A percentile compares a stretch with the other conserved stretches of the same genome.
Conservation (phyloP, 2,888 invertebrate genomes). For the Blomia tropicalis region DNA sequence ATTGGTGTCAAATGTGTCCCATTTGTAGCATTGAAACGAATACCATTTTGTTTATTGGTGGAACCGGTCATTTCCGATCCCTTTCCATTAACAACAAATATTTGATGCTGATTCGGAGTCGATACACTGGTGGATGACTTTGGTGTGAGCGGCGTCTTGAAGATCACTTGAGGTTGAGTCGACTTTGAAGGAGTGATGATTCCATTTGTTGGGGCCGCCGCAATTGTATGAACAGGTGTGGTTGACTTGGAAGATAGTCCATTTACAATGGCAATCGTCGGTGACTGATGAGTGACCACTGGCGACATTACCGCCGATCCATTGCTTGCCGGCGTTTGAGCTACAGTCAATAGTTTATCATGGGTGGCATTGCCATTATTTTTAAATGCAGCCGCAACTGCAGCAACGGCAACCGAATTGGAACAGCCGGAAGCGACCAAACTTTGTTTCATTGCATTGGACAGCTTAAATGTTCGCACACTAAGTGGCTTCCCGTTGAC, state of each 20-base stretch:
- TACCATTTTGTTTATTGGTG: background rate
- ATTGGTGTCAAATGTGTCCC: background rate
- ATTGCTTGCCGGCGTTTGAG: background rate
- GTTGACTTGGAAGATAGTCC: background rate
- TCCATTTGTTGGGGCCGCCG: too few species aligned
- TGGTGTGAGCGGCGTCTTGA: constrained; percentile 11
- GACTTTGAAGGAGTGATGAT: background rate
- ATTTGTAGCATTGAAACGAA: background rate
- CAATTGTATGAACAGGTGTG: background rate
- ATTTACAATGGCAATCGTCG: background rate
- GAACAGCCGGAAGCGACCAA: constrained; percentile 14
- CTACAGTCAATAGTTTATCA: background rate
- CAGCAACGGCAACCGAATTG: constrained; percentile 3
- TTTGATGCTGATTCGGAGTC: background rate
- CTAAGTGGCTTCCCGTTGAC: constrained; percentile 9
- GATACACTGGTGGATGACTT: background rate
- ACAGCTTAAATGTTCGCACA: constrained; percentile 1
- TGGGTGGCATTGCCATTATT: background rate
- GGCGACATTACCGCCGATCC: background rate
- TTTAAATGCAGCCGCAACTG: constrained; percentile 3
- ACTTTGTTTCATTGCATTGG: constrained; percentile 15
- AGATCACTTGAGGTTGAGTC: background rate
- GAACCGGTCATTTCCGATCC: background rate
- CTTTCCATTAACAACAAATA: constrained; percentile 4
- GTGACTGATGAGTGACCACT: background rate